Evolutionary conservation across 2,113 vertebrate genomes (phyloP).

Genomic region (Loxodonta africana): DNA sequence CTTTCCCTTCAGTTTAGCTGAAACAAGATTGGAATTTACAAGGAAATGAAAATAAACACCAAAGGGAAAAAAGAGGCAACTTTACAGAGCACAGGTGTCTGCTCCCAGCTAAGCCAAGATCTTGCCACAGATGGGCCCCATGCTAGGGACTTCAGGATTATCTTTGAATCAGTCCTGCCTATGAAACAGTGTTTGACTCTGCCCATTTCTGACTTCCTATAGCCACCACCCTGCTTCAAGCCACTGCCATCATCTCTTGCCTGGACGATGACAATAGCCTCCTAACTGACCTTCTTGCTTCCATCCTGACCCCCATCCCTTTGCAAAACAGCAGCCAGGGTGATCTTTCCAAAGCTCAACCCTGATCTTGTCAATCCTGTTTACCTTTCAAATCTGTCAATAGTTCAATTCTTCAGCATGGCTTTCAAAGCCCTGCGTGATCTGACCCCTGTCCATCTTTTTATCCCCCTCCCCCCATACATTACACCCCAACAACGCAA

Average conservation of each 20-base stretch:
- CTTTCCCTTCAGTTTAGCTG: slow-evolving; percentile 26
- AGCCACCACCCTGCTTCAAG: background rate
- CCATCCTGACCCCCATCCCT: background rate
- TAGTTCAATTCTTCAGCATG: background rate
- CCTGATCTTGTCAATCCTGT: background rate
- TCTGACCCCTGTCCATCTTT: background rate
- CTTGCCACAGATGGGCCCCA: slow-evolving; percentile 39
- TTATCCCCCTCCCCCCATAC: background rate
- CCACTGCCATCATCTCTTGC: background rate
- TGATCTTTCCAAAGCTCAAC: background rate
- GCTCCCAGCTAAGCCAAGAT: slow-evolving; percentile 16
- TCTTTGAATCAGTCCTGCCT: background rate
- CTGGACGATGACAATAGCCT: background rate
- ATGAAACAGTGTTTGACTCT: slow-evolving; percentile 16
- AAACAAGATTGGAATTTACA: slow-evolving; percentile 64
- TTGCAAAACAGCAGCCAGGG: background rate
- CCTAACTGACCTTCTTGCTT: background rate
- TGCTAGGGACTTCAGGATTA: background rate
- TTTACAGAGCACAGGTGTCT: slow-evolving; percentile 70
- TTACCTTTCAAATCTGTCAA: background rate
- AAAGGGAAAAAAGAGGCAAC: slow-evolving; percentile 51
- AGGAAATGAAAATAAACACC: slow-evolving; percentile 73
- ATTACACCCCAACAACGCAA: background rate
- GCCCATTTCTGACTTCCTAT: background rate
- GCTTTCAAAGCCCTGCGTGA: background rate